phyloP scores from a whole-genome alignment of 2,888 invertebrate genomes.

The Imbricaverruca yamaguchii region DNA sequence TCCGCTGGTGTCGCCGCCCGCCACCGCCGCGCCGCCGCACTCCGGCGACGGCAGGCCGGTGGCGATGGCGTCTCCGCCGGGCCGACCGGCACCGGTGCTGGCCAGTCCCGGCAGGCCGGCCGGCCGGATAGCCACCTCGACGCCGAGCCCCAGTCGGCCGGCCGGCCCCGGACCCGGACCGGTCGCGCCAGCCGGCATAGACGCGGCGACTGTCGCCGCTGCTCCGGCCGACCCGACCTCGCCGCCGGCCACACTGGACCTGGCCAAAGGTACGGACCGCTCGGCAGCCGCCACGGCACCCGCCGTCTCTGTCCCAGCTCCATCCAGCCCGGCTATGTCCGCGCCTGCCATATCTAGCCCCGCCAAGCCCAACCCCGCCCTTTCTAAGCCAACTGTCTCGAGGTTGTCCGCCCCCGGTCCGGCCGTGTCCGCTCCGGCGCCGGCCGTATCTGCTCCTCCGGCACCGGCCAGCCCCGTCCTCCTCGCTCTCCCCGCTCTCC shows the following conservation, averaged over 20 bases:
- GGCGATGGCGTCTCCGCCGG: neutral
- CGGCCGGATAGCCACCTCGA: neutral
- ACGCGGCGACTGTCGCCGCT: neutral
- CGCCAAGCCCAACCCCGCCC: no score
- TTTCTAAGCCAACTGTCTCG: no score
- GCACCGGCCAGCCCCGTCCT: neutral
- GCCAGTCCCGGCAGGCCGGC: neutral
- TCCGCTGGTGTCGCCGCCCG: neutral
- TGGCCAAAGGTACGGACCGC: no score
- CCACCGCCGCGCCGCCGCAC: neutral
- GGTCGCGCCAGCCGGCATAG: neutral
- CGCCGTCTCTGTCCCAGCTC: no score
- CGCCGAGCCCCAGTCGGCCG: neutral
- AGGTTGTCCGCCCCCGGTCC: neutral
- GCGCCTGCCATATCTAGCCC: no score
- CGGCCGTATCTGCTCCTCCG: neutral
- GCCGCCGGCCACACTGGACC: no score
- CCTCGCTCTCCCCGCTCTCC: neutral
- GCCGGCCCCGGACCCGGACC: neutral
- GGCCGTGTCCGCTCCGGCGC: neutral
- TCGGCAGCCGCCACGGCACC: no score
- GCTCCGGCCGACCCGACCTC: neutral
- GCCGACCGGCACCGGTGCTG: neutral
- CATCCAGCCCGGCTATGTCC: no score
- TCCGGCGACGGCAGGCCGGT: neutral